phyloP scores from a whole-genome alignment of 1,140 invertebrate species.

The Protaetia brevitarsis region DNA sequence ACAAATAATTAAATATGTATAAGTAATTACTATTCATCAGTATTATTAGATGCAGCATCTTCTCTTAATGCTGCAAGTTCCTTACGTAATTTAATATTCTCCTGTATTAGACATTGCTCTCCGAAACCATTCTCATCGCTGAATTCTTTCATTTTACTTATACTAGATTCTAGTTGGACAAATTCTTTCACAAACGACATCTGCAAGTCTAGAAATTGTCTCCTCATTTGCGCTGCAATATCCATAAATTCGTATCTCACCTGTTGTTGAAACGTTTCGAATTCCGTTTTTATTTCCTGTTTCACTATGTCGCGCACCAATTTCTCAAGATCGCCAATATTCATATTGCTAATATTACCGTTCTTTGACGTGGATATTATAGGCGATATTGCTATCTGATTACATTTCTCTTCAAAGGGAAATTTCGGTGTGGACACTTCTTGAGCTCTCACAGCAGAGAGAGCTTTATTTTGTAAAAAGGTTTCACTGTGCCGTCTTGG shows the following conservation, averaged over 20 bases:
- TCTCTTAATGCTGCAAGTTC: slow-evolving; percentile 6
- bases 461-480: neutral
- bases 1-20: neutral
- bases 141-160: slow-evolving; percentile 20
- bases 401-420: neutral
- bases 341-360: neutral
- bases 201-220: slow-evolving; percentile 23
- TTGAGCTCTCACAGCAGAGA: too few relatives aligned
- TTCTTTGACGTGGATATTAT: neutral
- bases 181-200: slow-evolving; percentile 26
- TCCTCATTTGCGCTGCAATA: neutral
- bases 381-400: neutral
- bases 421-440: slow-evolving; percentile 20
- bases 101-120: slow-evolving; percentile 8
- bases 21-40: neutral
- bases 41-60: neutral
- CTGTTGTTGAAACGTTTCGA: slow-evolving; percentile 1
- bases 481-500: neutral
- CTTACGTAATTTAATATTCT: slow-evolving; percentile 19
- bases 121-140: neutral
- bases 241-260: slow-evolving; percentile 23
- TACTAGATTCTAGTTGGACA: slow-evolving; percentile 7
- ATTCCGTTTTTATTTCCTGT: slow-evolving; percentile 7
- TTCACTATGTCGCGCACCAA: neutral
- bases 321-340: neutral